phyloP scores from a whole-genome alignment of 2,113 vertebrate genomes.

The Piaya cayana region DNA sequence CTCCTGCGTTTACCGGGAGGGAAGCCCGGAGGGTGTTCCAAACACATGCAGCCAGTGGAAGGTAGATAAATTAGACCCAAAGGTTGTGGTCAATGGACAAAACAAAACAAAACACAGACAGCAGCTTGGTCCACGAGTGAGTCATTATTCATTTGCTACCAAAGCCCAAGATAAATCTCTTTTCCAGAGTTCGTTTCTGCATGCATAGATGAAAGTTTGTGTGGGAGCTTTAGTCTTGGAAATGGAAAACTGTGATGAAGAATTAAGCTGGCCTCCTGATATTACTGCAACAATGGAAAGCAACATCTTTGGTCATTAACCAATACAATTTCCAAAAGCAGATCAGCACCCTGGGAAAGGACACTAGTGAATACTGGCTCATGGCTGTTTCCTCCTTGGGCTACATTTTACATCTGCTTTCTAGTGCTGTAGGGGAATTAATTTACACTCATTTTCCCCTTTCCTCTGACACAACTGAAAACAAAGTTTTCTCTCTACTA shows the following conservation, averaged over 20 bases:
- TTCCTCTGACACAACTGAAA: not conserved
- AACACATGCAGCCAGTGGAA: not conserved
- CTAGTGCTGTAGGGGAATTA: not conserved
- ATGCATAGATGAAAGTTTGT: fast-evolving
- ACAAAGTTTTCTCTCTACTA: not conserved
- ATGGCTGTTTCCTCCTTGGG: not conserved
- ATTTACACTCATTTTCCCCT: not conserved
- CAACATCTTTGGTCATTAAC: not conserved
- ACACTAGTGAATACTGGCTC: not conserved
- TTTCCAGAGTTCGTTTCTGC: not conserved
- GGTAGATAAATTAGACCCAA: not conserved
- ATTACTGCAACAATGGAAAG: not conserved
- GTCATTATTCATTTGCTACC: not conserved
- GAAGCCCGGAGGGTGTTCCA: not conserved
- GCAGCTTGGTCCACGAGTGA: not conserved
- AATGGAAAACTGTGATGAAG: not conserved
- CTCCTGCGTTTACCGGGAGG: not conserved
- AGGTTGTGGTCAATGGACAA: not conserved
- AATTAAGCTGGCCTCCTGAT: not conserved
- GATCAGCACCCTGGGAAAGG: not conserved
- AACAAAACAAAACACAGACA: not conserved
- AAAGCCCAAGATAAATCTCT: not conserved
- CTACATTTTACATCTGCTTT: not conserved
- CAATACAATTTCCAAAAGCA: not conserved
- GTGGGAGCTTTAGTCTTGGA: not conserved